These are phyloP conservation scores for Lasioglossum baleicum DNA, from an alignment of 1,140 invertebrate genomes.

Conservation along the genomic window DNA sequence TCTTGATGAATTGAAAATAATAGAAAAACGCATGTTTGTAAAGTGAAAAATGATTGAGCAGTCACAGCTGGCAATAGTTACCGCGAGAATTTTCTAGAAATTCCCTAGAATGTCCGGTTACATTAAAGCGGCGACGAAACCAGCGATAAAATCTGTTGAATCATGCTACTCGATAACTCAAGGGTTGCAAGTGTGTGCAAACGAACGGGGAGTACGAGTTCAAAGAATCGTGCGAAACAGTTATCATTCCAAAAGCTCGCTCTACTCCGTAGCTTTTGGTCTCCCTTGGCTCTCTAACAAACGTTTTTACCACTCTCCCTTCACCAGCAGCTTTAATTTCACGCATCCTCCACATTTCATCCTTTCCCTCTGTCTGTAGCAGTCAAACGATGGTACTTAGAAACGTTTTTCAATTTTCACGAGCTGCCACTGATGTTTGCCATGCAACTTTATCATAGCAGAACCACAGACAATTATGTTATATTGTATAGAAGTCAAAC, in stretches of 20 bases:
- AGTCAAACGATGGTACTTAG: background rate
- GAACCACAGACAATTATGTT: background rate
- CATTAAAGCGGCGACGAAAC: background rate
- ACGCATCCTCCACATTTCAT: background rate
- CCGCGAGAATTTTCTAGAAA: no score
- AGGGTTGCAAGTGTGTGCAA: background rate
- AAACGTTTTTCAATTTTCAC: conserved; percentile 1
- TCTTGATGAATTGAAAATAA: no score
- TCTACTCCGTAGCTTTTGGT: background rate
- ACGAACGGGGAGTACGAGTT: background rate
- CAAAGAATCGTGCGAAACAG: background rate
- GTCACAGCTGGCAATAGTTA: no score
- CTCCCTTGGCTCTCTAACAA: background rate
- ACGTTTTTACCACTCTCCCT: background rate
- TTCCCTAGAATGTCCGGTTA: no score
- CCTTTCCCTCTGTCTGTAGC: background rate
- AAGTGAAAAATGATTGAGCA: no score
- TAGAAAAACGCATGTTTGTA: no score
- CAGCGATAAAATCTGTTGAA: background rate
- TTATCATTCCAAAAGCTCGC: background rate
- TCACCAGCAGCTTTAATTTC: background rate
- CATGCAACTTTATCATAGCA: background rate
- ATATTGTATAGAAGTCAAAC: no score
- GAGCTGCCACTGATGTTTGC: background rate
- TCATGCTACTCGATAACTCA: background rate